Conservation (phyloP, 2,888 invertebrate species). For the Ormyrus pomaceus region DNA sequence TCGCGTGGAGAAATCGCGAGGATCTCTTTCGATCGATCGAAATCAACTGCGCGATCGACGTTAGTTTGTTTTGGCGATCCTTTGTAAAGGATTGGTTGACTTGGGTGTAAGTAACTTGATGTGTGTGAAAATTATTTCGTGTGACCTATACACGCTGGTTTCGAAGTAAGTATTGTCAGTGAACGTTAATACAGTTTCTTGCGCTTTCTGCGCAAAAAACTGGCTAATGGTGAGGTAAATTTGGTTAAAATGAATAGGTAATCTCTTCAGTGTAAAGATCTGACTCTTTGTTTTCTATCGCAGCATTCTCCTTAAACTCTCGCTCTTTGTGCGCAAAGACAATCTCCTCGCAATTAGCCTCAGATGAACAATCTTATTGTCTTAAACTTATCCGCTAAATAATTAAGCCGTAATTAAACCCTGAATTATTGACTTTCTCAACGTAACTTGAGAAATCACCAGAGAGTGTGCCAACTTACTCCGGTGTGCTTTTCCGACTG, state of each 20-base stretch:
- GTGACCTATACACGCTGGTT: too few relatives aligned
- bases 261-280: slow-evolving; percentile 13
- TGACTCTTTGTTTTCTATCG: background rate
- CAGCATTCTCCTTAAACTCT: background rate
- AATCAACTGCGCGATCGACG: too few relatives aligned
- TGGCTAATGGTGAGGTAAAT: too few relatives aligned
- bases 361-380: slow-evolving; percentile 33
- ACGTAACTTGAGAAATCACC: slow-evolving; percentile 17
- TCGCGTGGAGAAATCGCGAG: too few relatives aligned
- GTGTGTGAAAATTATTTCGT: too few relatives aligned
- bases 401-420: slow-evolving; percentile 18
- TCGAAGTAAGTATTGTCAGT: too few relatives aligned
- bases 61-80: too few relatives aligned
- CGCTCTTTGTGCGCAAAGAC: slow-evolving; percentile 21
- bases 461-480: background rate
- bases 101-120: too few relatives aligned
- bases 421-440: slow-evolving; percentile 32
- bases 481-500: background rate
- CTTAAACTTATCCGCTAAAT: slow-evolving; percentile 24
- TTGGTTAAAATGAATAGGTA: background rate
- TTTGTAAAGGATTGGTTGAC: too few relatives aligned
- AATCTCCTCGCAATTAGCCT: slow-evolving; percentile 32
- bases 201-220: too few relatives aligned
- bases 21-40: too few relatives aligned
- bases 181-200: too few relatives aligned